Evolutionary conservation across 2,113 vertebrate species (phyloP).

Genomic region (Toxostoma redivivum): DNA sequence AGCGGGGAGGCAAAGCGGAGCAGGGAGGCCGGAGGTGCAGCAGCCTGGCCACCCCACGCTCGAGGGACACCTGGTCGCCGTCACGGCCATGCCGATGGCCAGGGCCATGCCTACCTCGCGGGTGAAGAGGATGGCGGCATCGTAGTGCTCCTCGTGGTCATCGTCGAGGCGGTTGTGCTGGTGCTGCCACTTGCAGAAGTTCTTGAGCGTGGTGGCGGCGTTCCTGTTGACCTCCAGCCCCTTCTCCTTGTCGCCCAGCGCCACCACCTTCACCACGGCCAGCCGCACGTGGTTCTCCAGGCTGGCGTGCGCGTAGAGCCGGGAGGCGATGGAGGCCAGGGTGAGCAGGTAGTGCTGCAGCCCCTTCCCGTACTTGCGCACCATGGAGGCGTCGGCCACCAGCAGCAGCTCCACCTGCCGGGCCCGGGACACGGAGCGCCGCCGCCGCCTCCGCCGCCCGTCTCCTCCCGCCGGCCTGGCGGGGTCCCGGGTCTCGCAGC

Average conservation of each 20-base stretch:
- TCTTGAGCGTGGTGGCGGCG: conserved; percentile 91
- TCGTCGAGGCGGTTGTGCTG: conserved; percentile 92
- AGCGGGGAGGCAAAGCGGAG: no score
- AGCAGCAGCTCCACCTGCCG: conserved; percentile 94
- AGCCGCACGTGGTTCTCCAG: conserved; percentile 96
- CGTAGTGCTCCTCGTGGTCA: conserved; percentile 88
- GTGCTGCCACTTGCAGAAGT: conserved; percentile 98
- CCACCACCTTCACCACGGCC: conserved; percentile 87
- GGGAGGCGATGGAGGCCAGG: conserved; percentile 90
- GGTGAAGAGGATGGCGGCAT: conserved; percentile 97
- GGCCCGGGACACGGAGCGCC: conserved; percentile 86
- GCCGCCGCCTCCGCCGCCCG: conserved; percentile 29
- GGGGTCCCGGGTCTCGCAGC: conserved; percentile 69
- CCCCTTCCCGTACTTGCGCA: conserved; percentile 87
- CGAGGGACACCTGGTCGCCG: accelerated
- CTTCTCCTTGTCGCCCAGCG: conserved; percentile 83
- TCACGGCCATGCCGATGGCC: accelerated
- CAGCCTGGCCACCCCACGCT: background rate
- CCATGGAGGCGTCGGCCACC: conserved; percentile 93
- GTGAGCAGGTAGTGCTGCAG: conserved; percentile 94
- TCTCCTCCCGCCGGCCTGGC: background rate
- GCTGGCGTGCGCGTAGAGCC: conserved; percentile 93
- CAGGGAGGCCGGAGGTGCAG: accelerated
- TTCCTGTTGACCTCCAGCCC: conserved; percentile 90
- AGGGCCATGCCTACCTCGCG: conserved; percentile 72